phyloP scores from a whole-genome alignment of 2,888 invertebrate species.

The Isoperla grammatica region DNA sequence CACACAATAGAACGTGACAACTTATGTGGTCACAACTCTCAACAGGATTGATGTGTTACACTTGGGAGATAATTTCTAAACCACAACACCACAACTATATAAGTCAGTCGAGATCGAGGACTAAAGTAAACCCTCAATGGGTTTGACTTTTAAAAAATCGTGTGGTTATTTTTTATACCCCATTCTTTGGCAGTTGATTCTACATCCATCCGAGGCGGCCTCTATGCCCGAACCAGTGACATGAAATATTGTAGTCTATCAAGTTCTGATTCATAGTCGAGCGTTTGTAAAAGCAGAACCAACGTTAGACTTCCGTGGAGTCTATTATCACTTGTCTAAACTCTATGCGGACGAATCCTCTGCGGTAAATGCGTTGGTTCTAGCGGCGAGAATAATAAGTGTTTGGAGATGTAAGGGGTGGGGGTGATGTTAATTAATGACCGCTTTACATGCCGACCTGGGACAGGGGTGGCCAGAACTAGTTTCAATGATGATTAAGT shows the following conservation, averaged over 20 bases:
- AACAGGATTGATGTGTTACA: neutral
- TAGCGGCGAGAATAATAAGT: too few relatives aligned
- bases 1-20: neutral
- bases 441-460: neutral
- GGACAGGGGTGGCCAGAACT: constrained; percentile 7
- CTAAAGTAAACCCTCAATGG: neutral
- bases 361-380: neutral
- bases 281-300: neutral
- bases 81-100: constrained; percentile 4
- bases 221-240: neutral
- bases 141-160: neutral
- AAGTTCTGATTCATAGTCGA: neutral
- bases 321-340: constrained; percentile 24
- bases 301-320: constrained; percentile 16
- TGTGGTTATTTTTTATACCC: neutral
- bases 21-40: neutral
- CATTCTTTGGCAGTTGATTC: too few relatives aligned
- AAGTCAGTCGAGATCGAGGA: neutral
- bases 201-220: neutral
- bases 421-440: constrained; percentile 24
- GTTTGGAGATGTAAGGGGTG: neutral
- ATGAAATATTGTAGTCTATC: constrained; percentile 10
- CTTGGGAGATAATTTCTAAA: constrained; percentile 13
- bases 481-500: too few relatives aligned
- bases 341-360: neutral